Evolutionary conservation across 2,888 invertebrate species (phyloP).

Genomic region (Rhaphigaster nebulosa): DNA sequence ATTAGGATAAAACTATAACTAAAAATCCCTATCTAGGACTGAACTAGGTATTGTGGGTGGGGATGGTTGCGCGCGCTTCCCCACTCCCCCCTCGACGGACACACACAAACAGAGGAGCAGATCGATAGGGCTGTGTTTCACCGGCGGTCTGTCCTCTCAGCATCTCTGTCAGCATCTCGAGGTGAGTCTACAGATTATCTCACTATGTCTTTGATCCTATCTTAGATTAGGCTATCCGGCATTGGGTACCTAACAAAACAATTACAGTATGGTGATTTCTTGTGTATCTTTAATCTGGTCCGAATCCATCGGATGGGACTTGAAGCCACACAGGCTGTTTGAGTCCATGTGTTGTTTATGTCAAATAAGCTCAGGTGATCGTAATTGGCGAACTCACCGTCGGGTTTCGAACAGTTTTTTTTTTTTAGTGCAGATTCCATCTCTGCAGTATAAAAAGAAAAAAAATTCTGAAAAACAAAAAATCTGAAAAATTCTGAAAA

Average conservation of each 20-base stretch:
- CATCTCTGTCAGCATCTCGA: conserved; percentile 42
- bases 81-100: background rate
- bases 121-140: conserved; percentile 31
- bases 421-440: background rate
- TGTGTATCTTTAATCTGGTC: background rate
- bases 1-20: background rate
- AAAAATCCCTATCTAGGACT: background rate
- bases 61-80: conserved; percentile 39
- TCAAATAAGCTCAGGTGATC: background rate
- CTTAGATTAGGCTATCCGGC: background rate
- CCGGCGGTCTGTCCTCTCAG: conserved; percentile 41
- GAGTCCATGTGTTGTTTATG: background rate
- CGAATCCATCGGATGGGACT: background rate
- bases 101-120: conserved; percentile 48
- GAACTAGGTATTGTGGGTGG: background rate
- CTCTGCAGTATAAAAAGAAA: background rate
- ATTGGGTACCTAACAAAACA: background rate
- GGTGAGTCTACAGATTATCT: conserved; percentile 14
- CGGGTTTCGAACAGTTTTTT: background rate
- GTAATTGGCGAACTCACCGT: no score
- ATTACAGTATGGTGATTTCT: background rate
- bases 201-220: background rate
- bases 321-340: background rate
- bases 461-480: no score
- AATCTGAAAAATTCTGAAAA: background rate